phyloP scores from a whole-genome alignment of 2,113 vertebrate species.

The Phrynosoma platyrhinos region DNA sequence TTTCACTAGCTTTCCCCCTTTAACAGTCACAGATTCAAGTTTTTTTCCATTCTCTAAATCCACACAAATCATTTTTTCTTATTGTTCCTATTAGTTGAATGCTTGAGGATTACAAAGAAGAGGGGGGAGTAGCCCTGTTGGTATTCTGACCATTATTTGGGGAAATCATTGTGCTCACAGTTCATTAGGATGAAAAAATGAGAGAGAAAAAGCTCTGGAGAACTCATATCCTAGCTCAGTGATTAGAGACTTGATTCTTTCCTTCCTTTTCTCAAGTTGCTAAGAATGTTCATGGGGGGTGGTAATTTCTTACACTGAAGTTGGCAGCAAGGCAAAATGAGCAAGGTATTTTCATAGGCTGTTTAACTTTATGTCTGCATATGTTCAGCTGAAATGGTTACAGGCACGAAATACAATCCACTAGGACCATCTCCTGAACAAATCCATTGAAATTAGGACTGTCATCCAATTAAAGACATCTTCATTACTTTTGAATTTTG shows the following conservation, averaged over 20 bases:
- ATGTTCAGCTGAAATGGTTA: conserved; percentile 1
- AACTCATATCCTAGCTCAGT: not conserved
- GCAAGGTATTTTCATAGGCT: not conserved
- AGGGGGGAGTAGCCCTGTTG: not conserved
- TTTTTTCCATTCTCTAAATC: not conserved
- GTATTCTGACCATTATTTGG: not conserved
- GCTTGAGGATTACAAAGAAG: not conserved
- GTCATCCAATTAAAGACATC: conserved; percentile 19
- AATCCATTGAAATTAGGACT: conserved; percentile 28
- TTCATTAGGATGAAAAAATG: not conserved
- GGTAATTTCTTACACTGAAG: not conserved
- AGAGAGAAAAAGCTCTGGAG: not conserved
- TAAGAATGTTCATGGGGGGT: not conserved
- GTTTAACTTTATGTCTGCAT: conserved; percentile 9
- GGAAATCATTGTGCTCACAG: not conserved
- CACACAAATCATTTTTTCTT: not conserved
- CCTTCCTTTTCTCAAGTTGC: not conserved
- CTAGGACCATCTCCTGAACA: conserved; percentile 11
- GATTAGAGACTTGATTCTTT: not conserved
- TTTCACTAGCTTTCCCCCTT: not conserved
- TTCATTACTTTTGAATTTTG: conserved; percentile 19
- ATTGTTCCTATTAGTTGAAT: not conserved
- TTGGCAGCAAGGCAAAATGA: conserved; percentile 1
- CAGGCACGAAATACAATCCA: not conserved
- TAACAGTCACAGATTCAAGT: conserved; percentile 20